These are phyloP conservation scores for Dasypogon diadema DNA, from an alignment of 2,888 invertebrate species.

Conservation along the genomic window DNA sequence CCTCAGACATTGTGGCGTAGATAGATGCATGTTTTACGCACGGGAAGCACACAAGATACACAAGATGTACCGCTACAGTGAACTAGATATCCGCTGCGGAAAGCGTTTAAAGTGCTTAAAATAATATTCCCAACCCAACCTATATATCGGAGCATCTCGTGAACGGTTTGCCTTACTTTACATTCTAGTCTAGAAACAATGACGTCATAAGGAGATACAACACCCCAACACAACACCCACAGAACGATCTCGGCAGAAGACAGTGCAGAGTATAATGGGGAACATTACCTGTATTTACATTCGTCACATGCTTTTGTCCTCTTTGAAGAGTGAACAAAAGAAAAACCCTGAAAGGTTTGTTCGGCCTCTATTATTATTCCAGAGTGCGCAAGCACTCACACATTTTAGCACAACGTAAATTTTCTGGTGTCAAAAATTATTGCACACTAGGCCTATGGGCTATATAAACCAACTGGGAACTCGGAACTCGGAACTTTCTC, in stretches of 20 bases:
- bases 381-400: conserved; percentile 31
- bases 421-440: conserved; percentile 37
- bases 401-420: conserved; percentile 2
- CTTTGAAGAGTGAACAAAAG: conserved; percentile 15
- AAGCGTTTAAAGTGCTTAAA: not conserved
- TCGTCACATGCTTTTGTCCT: conserved; percentile 43
- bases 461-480: too few species aligned
- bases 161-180: too few species aligned
- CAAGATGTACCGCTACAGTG: conserved; percentile 31
- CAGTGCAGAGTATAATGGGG: not conserved
- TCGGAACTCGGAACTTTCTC: too few species aligned
- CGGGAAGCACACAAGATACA: conserved; percentile 3
- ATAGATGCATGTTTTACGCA: not conserved
- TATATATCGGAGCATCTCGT: too few species aligned
- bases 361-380: not conserved
- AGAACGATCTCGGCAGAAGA: not conserved
- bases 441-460: not conserved
- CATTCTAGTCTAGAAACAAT: not conserved
- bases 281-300: conserved; percentile 45
- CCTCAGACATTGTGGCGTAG: not conserved
- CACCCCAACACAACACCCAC: not conserved
- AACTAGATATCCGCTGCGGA: conserved; percentile 9
- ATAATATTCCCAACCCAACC: not conserved
- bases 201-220: not conserved
- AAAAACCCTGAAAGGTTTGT: not conserved